These are phyloP conservation scores for Hermodice carunculata DNA, from an alignment of 2,888 invertebrate genomes.

Conservation along the genomic window DNA sequence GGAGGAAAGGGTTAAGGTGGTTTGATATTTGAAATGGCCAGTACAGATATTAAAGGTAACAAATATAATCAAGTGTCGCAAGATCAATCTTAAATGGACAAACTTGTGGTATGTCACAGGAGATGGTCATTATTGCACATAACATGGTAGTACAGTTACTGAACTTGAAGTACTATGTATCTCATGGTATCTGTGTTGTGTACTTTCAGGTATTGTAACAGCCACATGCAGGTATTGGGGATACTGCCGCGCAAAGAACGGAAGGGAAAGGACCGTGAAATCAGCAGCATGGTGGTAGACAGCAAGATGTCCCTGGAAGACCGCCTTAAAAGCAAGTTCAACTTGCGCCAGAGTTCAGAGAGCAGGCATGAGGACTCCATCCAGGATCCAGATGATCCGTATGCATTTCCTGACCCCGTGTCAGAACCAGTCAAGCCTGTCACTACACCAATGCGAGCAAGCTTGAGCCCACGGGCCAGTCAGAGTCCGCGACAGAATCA, in stretches of 20 bases:
- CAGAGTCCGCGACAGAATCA: no score
- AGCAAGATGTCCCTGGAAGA: constrained; percentile 52
- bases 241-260: constrained; percentile 34
- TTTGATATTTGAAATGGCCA: no score
- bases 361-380: constrained; percentile 18
- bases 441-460: not conserved
- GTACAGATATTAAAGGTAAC: no score
- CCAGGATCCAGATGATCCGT: constrained; percentile 29
- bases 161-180: no score
- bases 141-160: no score
- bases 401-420: constrained; percentile 30
- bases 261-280: not conserved
- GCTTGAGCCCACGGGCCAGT: no score
- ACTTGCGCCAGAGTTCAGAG: constrained; percentile 22
- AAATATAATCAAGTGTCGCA: no score
- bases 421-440: constrained; percentile 1
- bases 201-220: constrained; percentile 70
- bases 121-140: not conserved
- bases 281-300: constrained; percentile 21
- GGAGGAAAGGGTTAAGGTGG: no score
- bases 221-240: constrained; percentile 71
- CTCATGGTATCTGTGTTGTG: no score
- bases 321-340: constrained; percentile 51
- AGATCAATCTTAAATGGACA: no score
- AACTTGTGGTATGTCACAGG: no score